Percentiles rank a stretch among this genome's conserved stretches.
Evolutionary conservation across 2,797 vertebrate genomes (phyloP).

Genomic region (Coregonus ussuriensis): DNA sequence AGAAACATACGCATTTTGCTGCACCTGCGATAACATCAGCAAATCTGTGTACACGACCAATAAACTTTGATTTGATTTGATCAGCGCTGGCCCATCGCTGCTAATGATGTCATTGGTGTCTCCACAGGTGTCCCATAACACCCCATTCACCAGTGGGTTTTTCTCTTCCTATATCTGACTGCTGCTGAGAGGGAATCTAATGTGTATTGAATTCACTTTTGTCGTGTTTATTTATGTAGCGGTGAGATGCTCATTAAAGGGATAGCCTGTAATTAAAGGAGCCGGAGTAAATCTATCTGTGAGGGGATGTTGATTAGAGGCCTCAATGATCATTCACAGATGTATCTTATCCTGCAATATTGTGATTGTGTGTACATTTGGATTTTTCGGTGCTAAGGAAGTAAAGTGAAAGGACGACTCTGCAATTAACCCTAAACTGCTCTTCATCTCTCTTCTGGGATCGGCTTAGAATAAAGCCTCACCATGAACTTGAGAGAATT

Average conservation of each 20-base stretch:
- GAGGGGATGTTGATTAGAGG: slow-evolving; percentile 81
- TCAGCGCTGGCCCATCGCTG: slow-evolving; percentile 31
- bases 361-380: slow-evolving; percentile 81
- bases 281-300: slow-evolving; percentile 78
- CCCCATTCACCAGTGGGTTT: slow-evolving; percentile 25
- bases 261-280: slow-evolving; percentile 78
- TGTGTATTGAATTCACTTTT: slow-evolving; percentile 72
- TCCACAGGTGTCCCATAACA: slow-evolving; percentile 55
- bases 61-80: neutral
- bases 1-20: too few relatives aligned
- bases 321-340: slow-evolving; percentile 82
- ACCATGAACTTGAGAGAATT: neutral
- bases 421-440: slow-evolving; percentile 9
- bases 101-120: slow-evolving; percentile 53
- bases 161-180: slow-evolving; percentile 41
- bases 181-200: slow-evolving; percentile 66
- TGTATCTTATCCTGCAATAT: slow-evolving; percentile 84
- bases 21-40: too few relatives aligned
- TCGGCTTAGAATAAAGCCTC: slow-evolving; percentile 22
- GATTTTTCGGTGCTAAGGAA: slow-evolving; percentile 64
- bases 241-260: slow-evolving; percentile 81
- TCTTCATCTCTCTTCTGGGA: slow-evolving; percentile 12
- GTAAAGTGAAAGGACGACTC: neutral
- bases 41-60: too few relatives aligned
- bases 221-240: slow-evolving; percentile 78